Base-by-base conservation (phyloP, 2,113 vertebrate species). In the Neotragus pygmaeus region DNA sequence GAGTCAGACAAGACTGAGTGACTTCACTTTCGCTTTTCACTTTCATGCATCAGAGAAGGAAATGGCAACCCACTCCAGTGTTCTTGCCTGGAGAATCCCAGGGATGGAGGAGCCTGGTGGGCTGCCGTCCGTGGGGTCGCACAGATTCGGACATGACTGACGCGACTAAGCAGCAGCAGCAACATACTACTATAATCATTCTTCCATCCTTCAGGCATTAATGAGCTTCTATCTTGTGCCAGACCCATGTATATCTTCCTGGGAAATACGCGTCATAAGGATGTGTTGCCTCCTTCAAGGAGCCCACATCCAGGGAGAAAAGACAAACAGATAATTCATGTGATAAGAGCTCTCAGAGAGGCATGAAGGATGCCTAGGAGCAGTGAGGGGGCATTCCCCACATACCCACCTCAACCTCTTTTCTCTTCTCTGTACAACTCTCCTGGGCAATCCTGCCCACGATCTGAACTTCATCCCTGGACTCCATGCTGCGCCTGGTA, bases 1-100 rank as follows among this genome's bases (percentile, higher is more conserved):
- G 62, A 36, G 64, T 70, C n/a, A 0, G 8, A 66, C 1, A 0
- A 0, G 4, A 66, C 64, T 66, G 64, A 66, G 8, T 0, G 4
- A 66, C 33, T 36, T 36, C n/a, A 66, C 33, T 36, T 66, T 19
- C n/a, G 21, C 60, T 62, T 62, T 36, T 66, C 64, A 36, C 64
- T 66, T 66, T 66, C 64, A 36, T 66, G n/a, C n/a, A 70, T 21
- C 36, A 9, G 64, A 70, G n/a, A 70, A 70, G 64, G 64, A 36
- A 70, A 70, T 70, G 64, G n/a, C 64, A 36, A 36, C 17, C 64
- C n/a, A 70, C 17, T 70, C n/a, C 33, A 66, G 33, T 36, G 4
- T 36, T 66, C 64, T 66, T 66, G 64, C 33, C 64, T 66, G 8
- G 64, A 36, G 64, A 66, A 66, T 66, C 17, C 33, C 64, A 66